Base-by-base conservation (phyloP, 1,140 invertebrate species). In the Hirudo medicinalis region DNA sequence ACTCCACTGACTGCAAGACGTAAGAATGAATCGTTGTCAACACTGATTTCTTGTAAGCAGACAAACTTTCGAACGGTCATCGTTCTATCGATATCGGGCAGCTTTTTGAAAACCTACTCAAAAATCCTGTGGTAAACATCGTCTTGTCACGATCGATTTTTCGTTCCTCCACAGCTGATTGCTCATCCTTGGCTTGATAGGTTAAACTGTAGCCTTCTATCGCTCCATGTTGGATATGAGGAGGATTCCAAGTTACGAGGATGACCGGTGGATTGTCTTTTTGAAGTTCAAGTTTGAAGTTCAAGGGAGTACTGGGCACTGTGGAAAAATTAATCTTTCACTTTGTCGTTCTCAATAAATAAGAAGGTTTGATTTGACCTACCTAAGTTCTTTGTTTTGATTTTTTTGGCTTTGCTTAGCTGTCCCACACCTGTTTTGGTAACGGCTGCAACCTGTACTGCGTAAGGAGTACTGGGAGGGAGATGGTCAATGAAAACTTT, bases 361-460 rank as follows among this genome's bases (percentile, higher is more conserved):
- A 49, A 8, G 11, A 49, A 49, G 3, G 13, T 49, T 49, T 49
- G 3, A 49, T 17, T 49, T 17, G 43, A 71, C 75, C 76, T 76
- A 83, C 83, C 83, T 76, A 94, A 94, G 13, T 94, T 94, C 22
- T 91, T 92, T 5, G 94, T 97, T 80, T 87, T 89, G 0, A 94
- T 88, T 60, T 87, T 87, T 66, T 89, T 88, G 3, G 90, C 89
- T 71, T 86, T 80, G 78, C 92, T 96, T 69, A 92, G 83, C 78
- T 91, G 88, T 3, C 94, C 94, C 81, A 97, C 94, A 5, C 94
- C 94, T 82, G 94, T 96, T 67, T 94, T 86, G 0, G 93, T 96
- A 36, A 95, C 83, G 0, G 92, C 94, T 0, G 92, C 91, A 29
- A 97, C 92, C 72, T 82, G 78, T 27, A 86, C 78, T 20, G 88